A percentile compares a stretch with the other conserved stretches of the same genome.
Evolutionary conservation across 2,888 invertebrate genomes (phyloP).

Genomic region (Cataglyphis rosenhaueri): DNA sequence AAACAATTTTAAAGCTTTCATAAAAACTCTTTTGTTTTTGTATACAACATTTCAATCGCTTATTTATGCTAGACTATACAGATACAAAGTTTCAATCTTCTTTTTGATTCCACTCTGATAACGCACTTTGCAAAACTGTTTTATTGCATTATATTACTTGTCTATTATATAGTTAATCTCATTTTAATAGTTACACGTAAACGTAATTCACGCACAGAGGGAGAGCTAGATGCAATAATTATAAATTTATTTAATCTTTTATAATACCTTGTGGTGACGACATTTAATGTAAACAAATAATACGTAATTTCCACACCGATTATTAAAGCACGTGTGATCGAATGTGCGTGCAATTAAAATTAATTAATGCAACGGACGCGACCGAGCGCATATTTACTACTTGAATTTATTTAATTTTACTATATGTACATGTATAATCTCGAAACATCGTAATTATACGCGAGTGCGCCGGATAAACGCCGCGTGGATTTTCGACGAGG

Average conservation of each 20-base stretch:
- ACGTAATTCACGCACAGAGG: not conserved
- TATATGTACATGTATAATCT: not conserved
- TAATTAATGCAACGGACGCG: constrained; percentile 23
- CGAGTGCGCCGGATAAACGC: constrained; percentile 3
- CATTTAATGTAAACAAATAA: constrained; percentile 23
- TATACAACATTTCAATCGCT: not conserved
- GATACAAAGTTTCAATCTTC: not conserved
- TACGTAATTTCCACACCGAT: constrained; percentile 20
- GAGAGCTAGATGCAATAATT: not conserved
- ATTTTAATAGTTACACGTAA: constrained; percentile 10
- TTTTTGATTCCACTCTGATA: constrained; percentile 21
- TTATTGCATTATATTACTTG: constrained; percentile 12
- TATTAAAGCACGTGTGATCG: constrained; percentile 20
- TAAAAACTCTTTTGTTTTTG: not conserved
- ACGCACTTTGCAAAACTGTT: not conserved
- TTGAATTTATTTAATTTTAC: constrained; percentile 33
- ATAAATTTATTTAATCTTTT: constrained; percentile 42
- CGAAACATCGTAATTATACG: constrained; percentile 22
- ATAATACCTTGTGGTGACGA: constrained; percentile 23
- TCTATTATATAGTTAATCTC: constrained; percentile 7
- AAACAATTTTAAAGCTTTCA: not conserved
- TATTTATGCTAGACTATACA: not conserved
- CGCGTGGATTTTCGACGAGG: constrained; percentile 20
- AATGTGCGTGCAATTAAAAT: constrained; percentile 26
- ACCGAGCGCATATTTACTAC: constrained; percentile 10